These are phyloP conservation scores for Petaurus breviceps DNA, from an alignment of 2,113 vertebrate species.

Conservation along the genomic window DNA sequence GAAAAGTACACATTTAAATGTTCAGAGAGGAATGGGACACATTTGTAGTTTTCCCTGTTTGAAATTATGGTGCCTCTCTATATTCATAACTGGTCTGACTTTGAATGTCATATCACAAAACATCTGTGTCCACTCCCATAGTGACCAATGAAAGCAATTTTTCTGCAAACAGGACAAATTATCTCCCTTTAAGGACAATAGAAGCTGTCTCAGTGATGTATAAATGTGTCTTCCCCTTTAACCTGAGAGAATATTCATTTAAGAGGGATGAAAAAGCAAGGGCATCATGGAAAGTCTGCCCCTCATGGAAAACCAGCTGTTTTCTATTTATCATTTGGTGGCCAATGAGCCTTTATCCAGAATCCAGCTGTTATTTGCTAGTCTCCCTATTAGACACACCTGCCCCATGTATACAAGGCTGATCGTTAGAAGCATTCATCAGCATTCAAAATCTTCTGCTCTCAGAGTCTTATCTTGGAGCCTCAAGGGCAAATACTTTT, in stretches of 20 bases:
- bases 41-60: constrained; percentile 56
- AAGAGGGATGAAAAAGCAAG: constrained; percentile 74
- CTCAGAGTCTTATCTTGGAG: constrained; percentile 2
- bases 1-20: constrained; percentile 59
- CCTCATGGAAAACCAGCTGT: constrained; percentile 89
- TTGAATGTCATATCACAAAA: constrained; percentile 78
- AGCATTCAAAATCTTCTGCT: constrained; percentile 67
- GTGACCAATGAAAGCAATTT: constrained; percentile 81
- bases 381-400: constrained; percentile 84
- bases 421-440: constrained; percentile 69
- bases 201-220: constrained; percentile 82
- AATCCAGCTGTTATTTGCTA: constrained; percentile 84
- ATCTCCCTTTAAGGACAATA: constrained; percentile 80
- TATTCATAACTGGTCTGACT: constrained; percentile 71
- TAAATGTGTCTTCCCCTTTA: constrained; percentile 81
- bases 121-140: constrained; percentile 84
- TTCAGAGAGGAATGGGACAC: constrained; percentile 33
- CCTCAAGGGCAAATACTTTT: not conserved
- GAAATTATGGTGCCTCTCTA: constrained; percentile 47
- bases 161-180: constrained; percentile 79
- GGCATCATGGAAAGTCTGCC: constrained; percentile 79
- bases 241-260: constrained; percentile 75
- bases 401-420: constrained; percentile 76
- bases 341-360: constrained; percentile 84
- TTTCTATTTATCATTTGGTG: constrained; percentile 89